Percentiles rank a stretch among this genome's conserved stretches.
Conservation (phyloP, 2,113 vertebrate genomes). For the Arizona elegans region DNA sequence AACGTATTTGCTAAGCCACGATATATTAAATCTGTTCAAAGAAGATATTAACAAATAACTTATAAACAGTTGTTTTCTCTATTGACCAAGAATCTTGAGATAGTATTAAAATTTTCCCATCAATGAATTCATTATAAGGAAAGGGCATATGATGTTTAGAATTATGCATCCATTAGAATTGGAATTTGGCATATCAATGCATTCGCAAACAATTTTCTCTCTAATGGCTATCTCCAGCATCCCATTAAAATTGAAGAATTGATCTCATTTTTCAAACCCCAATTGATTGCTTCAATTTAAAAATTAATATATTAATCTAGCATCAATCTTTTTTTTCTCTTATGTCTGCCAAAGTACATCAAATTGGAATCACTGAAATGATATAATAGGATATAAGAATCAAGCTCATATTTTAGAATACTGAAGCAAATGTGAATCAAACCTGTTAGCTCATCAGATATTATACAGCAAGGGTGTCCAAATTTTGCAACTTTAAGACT, state of each 20-base stretch:
- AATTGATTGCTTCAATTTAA: constrained; percentile 71
- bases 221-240: constrained; percentile 67
- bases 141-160: constrained; percentile 47
- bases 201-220: constrained; percentile 68
- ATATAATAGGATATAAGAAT: constrained; percentile 54
- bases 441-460: constrained; percentile 64
- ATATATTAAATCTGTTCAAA: constrained; percentile 19
- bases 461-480: constrained; percentile 19
- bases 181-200: constrained; percentile 63
- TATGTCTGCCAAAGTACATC: constrained; percentile 62
- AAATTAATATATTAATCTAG: constrained; percentile 82
- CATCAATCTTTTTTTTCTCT: constrained; percentile 72
- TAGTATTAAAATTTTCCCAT: constrained; percentile 41
- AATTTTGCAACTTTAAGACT: too few species aligned
- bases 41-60: fast-evolving
- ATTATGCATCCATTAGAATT: constrained; percentile 60
- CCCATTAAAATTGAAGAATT: constrained; percentile 73
- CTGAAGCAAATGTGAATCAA: constrained; percentile 55
- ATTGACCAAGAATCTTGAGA: constrained; percentile 26
- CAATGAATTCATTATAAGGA: constrained; percentile 34
- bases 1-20: constrained; percentile 1
- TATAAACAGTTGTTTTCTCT: background rate
- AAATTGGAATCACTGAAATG: constrained; percentile 75
- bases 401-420: constrained; percentile 69
- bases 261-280: constrained; percentile 73